phyloP scores from a whole-genome alignment of 2,888 invertebrate species.

The Oegoconia quadripuncta region DNA sequence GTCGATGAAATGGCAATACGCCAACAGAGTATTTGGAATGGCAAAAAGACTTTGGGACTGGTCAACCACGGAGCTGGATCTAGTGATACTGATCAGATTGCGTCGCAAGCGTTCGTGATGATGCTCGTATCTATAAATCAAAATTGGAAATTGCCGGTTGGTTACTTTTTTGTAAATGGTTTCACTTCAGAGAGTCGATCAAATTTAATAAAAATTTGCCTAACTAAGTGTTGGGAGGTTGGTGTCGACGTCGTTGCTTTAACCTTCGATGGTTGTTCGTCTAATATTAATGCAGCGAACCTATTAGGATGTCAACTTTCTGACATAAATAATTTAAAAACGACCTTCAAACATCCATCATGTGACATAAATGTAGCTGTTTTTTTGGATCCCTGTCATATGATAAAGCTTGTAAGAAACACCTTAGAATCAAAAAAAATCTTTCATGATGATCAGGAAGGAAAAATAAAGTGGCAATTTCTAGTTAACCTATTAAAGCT shows the following conservation, averaged over 20 bases:
- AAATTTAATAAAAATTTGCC: conserved; percentile 23
- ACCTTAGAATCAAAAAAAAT: conserved; percentile 20
- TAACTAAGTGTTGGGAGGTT: conserved; percentile 24
- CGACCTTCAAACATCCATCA: conserved; percentile 22
- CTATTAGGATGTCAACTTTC: conserved; percentile 22
- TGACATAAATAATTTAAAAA: conserved; percentile 18
- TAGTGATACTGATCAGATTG: not conserved
- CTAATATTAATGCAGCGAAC: conserved; percentile 23
- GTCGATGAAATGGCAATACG: conserved; percentile 20
- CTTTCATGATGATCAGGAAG: conserved; percentile 15
- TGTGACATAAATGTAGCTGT: conserved; percentile 19
- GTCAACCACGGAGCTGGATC: conserved; percentile 16
- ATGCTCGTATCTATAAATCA: conserved; percentile 30
- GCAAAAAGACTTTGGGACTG: conserved; percentile 7
- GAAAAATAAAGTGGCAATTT: conserved; percentile 21
- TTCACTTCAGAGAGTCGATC: conserved; percentile 25
- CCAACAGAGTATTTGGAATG: conserved; percentile 13
- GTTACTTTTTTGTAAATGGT: conserved; percentile 32
- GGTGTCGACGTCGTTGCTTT: conserved; percentile 22
- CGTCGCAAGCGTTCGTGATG: conserved; percentile 33
- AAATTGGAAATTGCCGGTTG: conserved; percentile 36
- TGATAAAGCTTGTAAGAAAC: conserved; percentile 24
- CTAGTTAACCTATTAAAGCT: too few relatives aligned
- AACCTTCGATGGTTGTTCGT: conserved; percentile 25
- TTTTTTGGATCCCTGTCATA: conserved; percentile 25